Conservation (phyloP, 2,797 vertebrate genomes). For the Coranthus polyacanthus region DNA sequence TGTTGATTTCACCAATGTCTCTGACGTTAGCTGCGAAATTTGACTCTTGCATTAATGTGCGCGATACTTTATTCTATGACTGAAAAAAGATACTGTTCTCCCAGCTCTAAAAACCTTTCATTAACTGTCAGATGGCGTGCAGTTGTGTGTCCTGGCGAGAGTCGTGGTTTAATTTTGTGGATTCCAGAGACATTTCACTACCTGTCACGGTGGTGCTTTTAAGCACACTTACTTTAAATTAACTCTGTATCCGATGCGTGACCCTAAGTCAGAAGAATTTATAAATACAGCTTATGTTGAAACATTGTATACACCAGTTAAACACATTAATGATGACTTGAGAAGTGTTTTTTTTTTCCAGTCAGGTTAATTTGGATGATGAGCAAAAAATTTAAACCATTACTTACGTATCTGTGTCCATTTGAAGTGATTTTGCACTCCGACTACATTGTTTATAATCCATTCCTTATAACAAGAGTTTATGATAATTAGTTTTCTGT, state of each 20-base stretch:
- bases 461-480: conserved; percentile 65
- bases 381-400: conserved; percentile 22
- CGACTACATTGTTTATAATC: conserved; percentile 61
- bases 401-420: conserved; percentile 32
- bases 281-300: conserved; percentile 53
- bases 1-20: conserved; percentile 31
- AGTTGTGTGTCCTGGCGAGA: conserved; percentile 41
- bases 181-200: conserved; percentile 59
- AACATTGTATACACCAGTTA: conserved; percentile 46
- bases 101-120: conserved; percentile 55
- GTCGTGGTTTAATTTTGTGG: conserved; percentile 49
- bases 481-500: conserved; percentile 38
- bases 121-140: conserved; percentile 42
- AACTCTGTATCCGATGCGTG: conserved; percentile 42
- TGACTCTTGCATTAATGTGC: conserved; percentile 33
- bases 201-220: conserved; percentile 62
- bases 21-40: conserved; percentile 42
- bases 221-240: conserved; percentile 75
- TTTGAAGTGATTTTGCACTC: conserved; percentile 65
- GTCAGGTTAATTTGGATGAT: conserved; percentile 32
- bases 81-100: conserved; percentile 9
- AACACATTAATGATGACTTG: conserved; percentile 17
- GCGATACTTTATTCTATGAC: conserved; percentile 23
- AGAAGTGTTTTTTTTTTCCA: conserved; percentile 37
- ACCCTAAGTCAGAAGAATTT: conserved; percentile 56